Conservation (phyloP, 1,140 invertebrate genomes). For the Bombus soroeensis region DNA sequence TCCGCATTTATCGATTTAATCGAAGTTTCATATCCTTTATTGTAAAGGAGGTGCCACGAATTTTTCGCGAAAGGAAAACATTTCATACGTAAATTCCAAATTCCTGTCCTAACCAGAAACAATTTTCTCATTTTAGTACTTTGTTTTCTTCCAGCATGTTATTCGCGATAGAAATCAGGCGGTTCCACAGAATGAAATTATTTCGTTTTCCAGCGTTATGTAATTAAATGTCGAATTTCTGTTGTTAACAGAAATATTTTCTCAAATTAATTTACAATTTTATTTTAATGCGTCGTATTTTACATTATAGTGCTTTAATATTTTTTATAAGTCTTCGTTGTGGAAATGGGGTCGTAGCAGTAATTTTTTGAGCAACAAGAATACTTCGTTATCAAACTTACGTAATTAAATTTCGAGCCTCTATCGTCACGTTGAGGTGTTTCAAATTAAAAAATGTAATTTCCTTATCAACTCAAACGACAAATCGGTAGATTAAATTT, state of each 20-base stretch:
- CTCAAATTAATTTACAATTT: neutral
- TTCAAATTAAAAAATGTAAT: neutral
- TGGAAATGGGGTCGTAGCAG: no score
- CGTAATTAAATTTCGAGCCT: neutral
- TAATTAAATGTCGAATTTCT: no score
- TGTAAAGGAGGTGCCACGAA: neutral
- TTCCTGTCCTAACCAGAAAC: no score
- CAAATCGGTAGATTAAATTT: neutral
- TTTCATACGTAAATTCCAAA: neutral
- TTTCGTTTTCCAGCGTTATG: no score
- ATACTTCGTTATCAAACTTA: neutral
- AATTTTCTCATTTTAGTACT: no score
- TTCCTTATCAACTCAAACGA: neutral
- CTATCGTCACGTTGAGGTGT: neutral
- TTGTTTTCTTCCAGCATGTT: no score
- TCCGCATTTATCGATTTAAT: neutral
- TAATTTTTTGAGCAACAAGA: neutral
- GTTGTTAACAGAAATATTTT: neutral
- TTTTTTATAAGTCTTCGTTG: neutral
- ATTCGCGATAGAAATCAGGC: no score
- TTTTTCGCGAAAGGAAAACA: neutral
- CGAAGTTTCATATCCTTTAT: neutral
- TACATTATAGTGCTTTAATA: neutral
- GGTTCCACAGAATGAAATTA: no score
- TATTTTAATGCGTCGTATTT: neutral